Base-by-base conservation (phyloP, 2,888 invertebrate species). In the Heliconius hortense region DNA sequence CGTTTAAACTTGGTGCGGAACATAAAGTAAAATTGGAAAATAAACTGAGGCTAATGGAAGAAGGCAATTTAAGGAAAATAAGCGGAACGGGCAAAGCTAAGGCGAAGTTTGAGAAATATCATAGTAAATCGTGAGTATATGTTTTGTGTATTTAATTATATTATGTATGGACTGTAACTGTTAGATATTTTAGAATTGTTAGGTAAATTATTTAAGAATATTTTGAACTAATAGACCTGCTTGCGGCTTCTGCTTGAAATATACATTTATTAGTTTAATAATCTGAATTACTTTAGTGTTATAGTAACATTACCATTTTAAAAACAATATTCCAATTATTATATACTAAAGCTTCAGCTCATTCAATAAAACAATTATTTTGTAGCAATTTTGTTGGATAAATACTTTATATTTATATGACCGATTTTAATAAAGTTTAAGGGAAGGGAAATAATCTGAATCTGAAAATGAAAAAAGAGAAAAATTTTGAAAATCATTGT, bases 101-200 rank as follows among this genome's bases (percentile, higher is more conserved):
- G 85, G 97, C 97, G 1, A 98, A 97, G 87, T 98, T 98, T 86
- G 98, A 99, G 84, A 99, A 98, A 91, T 99, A 99, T 87, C 97
- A 98, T 82, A 96, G 96, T 81, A 96, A 96, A 90, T 96, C 96
- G 96, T 93, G 66, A 89, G 90, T 85, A 56, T 7, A 28, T 39
- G 48, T 73, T 73, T 77, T 74, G n/a, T 48, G 53, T 53, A 68
- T 26, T n/a, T 24, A 4, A 2, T 39, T 24, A 64, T 4, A 4
- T 31, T 39, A 11, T n/a, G 4, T 39, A n/a, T n/a, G n/a, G 13
- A 18, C 8, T 63, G 28, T 63, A 15, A 18, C 35, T n/a, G n/a
- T n/a, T 28, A n/a, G 13, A 48, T 0, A 10, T 56, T n/a, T 56
- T n/a, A n/a, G 56, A n/a, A 56, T n/a, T n/a, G 10, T 10, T 56